These are phyloP conservation scores for Imbricaverruca yamaguchii DNA, from an alignment of 2,888 invertebrate species.

Conservation along the genomic window DNA sequence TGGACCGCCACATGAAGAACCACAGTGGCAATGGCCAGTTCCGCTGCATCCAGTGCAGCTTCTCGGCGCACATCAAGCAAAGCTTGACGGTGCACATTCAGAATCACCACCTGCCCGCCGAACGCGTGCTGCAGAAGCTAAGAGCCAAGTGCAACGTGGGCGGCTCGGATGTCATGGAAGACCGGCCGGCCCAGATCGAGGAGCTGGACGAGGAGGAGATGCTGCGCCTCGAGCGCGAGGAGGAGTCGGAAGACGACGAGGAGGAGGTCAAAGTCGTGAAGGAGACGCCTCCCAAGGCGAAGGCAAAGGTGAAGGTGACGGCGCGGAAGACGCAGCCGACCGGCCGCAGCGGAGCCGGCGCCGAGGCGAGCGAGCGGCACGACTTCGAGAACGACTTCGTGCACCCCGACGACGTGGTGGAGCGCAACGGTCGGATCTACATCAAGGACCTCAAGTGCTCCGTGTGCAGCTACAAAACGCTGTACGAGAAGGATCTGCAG, in stretches of 20 bases:
- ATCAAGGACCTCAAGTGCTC: conserved; percentile 43
- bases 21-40: conserved; percentile 67
- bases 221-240: conserved; percentile 33
- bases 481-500: conserved; percentile 53
- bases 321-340: conserved; percentile 32
- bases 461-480: conserved; percentile 51
- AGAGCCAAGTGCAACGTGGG: conserved; percentile 42
- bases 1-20: conserved; percentile 87
- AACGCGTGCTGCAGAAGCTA: conserved; percentile 50
- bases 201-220: conserved; percentile 37
- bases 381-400: conserved; percentile 36
- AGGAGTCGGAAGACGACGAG: conserved; percentile 27
- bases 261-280: conserved; percentile 31
- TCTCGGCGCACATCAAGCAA: conserved; percentile 84
- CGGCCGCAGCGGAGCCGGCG: conserved; percentile 23
- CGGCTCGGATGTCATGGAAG: conserved; percentile 52
- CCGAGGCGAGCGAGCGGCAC: conserved; percentile 30
- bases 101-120: conserved; percentile 52
- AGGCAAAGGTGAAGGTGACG: conserved; percentile 35
- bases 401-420: conserved; percentile 37
- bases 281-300: conserved; percentile 30
- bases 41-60: conserved; percentile 78
- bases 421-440: conserved; percentile 42
- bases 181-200: conserved; percentile 33
- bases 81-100: conserved; percentile 85